Evolutionary conservation across 2,113 vertebrate species (phyloP), one percentile per base, ranked within the genome.

Genomic region (Struthidea cinerea): DNA sequence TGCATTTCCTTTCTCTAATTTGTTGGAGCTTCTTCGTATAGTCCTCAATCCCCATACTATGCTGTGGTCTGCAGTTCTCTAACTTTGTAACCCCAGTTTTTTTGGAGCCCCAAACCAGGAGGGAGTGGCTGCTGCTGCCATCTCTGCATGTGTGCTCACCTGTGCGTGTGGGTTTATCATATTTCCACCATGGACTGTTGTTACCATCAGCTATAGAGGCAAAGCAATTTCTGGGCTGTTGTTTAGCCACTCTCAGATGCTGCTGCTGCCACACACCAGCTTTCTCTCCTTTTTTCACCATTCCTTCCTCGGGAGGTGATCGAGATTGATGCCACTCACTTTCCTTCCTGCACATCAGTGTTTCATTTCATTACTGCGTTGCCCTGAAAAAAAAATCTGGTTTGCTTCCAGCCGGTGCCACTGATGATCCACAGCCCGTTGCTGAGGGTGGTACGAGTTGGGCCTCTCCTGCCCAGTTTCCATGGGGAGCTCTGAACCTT

Each of bases 281-380:
- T 79, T 94, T 70, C 76, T 89, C 84, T 87, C 53, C 56, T 75
- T 89, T 87, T 79, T 76, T 73, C 75, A 76, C 92, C 37, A 3
- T 79, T 85, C 56, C 67, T 79, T 93, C 92, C 74, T 87, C 85
- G 42, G 57, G 70, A 57, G 46, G 49, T 87, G 61, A 73, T 87
- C 2, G 2, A 57, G 81, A 84, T 82, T 76, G 84, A 60, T 94
- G 87, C 68, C 70, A 41, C 63, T 87, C 2, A 1, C 78, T 76
- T 85, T 79, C 75, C 81, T 84, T 77, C 67, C 64, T 42, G 69
- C 81, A 13, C 64, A 42, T 49, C 65, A 49, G 61, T 2, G 2
- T 68, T 91, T 73, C 19, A 18, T 76, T 91, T 87, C 82, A 37
- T 90, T 93, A 37, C 78, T 79, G 4, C 0, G 0, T 64, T 79